Conservation (phyloP, 2,113 vertebrate species). For the Atrichornis clamosus region DNA sequence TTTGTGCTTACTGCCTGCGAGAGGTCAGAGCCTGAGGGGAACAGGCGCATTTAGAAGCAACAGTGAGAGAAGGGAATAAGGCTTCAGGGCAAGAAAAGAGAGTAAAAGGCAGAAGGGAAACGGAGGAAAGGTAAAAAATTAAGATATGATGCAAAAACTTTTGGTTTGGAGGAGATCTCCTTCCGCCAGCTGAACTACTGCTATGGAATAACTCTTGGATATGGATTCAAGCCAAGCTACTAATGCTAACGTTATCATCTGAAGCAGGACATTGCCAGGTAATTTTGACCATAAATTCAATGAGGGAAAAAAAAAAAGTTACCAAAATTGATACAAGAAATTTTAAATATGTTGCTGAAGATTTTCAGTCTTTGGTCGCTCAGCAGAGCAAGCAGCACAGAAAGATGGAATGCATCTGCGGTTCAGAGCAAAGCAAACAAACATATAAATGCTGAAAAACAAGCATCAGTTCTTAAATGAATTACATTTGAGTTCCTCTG, state of each 20-base stretch:
- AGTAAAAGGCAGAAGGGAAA: not conserved
- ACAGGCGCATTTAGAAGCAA: constrained; percentile 38
- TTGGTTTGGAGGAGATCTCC: not conserved
- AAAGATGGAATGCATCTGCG: accelerated
- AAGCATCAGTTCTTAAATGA: not conserved
- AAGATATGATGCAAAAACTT: not conserved
- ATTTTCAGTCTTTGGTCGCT: not conserved
- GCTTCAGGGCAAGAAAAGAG: not conserved
- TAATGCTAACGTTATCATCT: not conserved
- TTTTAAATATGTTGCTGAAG: not conserved
- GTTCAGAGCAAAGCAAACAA: not conserved
- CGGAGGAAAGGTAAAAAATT: not conserved
- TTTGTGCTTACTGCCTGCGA: constrained; percentile 57
- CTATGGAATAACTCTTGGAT: not conserved
- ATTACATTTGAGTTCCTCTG: not conserved
- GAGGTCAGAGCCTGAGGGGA: constrained; percentile 70
- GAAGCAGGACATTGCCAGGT: not conserved
- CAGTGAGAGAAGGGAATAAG: not conserved
- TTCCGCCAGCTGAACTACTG: not conserved
- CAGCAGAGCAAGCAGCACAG: not conserved
- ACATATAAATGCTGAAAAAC: not conserved
- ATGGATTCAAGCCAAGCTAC: not conserved
- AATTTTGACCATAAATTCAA: not conserved
- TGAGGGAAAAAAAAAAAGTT: not conserved
- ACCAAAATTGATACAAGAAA: not conserved